phyloP scores from a whole-genome alignment of 2,888 invertebrate species.

The Cordylochernes scorpioides region DNA sequence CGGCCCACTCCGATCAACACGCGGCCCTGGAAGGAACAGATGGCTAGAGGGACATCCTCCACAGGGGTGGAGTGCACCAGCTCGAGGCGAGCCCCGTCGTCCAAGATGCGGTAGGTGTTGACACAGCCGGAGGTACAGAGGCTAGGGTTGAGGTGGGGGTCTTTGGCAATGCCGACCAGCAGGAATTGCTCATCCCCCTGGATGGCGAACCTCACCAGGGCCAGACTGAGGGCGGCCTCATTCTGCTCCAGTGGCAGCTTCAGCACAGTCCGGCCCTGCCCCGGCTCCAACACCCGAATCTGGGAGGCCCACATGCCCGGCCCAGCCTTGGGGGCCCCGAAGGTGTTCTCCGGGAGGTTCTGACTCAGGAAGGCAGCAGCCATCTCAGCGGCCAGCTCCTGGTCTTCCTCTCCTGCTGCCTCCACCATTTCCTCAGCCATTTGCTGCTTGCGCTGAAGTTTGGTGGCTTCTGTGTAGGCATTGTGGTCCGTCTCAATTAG shows the following conservation, averaged over 20 bases:
- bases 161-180: slow-evolving; percentile 71
- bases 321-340: slow-evolving; percentile 82
- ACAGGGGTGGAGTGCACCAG: slow-evolving; percentile 73
- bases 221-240: slow-evolving; percentile 53
- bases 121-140: slow-evolving; percentile 53
- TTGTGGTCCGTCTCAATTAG: slow-evolving; percentile 93
- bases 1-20: slow-evolving; percentile 74
- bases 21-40: slow-evolving; percentile 70
- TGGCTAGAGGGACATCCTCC: slow-evolving; percentile 67
- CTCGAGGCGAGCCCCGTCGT: slow-evolving; percentile 56
- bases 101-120: slow-evolving; percentile 49
- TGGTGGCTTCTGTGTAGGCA: slow-evolving; percentile 87
- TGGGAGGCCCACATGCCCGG: slow-evolving; percentile 84
- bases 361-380: slow-evolving; percentile 87
- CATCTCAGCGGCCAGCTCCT: slow-evolving; percentile 83
- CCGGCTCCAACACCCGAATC: slow-evolving; percentile 59
- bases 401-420: slow-evolving; percentile 82
- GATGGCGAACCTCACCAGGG: slow-evolving; percentile 48
- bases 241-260: slow-evolving; percentile 68
- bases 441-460: slow-evolving; percentile 65
- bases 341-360: slow-evolving; percentile 68
- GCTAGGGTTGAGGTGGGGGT: slow-evolving; percentile 61
- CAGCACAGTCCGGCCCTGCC: slow-evolving; percentile 46
- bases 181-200: slow-evolving; percentile 34
- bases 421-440: slow-evolving; percentile 97